phyloP scores from a whole-genome alignment of 2,797 vertebrate species.

The Gymnothorax javanicus region DNA sequence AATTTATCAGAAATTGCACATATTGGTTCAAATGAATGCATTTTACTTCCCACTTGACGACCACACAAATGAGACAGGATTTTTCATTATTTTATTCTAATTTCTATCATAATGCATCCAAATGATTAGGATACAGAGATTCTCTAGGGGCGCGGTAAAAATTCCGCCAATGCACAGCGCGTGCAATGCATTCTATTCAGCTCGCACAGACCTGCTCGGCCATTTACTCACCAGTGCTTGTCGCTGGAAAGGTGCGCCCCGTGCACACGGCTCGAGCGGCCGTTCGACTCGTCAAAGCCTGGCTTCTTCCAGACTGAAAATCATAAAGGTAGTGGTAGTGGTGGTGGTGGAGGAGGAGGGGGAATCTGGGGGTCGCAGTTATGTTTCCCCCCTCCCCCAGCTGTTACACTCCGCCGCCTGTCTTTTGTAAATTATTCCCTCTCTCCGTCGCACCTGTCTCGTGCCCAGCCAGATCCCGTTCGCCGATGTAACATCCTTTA shows the following conservation, averaged over 20 bases:
- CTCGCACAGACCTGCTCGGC: constrained; percentile 41
- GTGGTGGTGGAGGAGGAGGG: constrained; percentile 37
- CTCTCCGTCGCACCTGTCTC: constrained; percentile 79
- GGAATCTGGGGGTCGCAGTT: constrained; percentile 34
- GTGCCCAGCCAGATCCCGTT: constrained; percentile 62
- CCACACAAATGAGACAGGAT: not conserved
- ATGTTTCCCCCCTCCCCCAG: constrained; percentile 32
- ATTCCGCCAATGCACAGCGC: constrained; percentile 46
- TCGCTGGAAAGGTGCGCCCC: constrained; percentile 47
- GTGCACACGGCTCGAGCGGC: constrained; percentile 33
- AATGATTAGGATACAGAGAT: constrained; percentile 36
- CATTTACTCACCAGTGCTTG: constrained; percentile 66
- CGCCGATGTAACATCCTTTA: constrained; percentile 71
- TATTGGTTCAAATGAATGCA: not conserved
- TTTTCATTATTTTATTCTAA: not conserved
- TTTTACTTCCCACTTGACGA: not conserved
- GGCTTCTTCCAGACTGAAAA: constrained; percentile 54
- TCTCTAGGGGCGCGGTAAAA: constrained; percentile 45
- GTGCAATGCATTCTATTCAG: constrained; percentile 33
- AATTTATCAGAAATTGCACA: not conserved
- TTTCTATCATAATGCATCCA: constrained; percentile 8
- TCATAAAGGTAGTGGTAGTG: constrained; percentile 53
- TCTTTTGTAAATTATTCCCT: constrained; percentile 64
- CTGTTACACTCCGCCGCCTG: constrained; percentile 33
- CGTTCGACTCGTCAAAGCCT: constrained; percentile 21